Evolutionary conservation across 1,140 invertebrate species (phyloP).

Genomic region (Trachymyrmex cornetzi): DNA sequence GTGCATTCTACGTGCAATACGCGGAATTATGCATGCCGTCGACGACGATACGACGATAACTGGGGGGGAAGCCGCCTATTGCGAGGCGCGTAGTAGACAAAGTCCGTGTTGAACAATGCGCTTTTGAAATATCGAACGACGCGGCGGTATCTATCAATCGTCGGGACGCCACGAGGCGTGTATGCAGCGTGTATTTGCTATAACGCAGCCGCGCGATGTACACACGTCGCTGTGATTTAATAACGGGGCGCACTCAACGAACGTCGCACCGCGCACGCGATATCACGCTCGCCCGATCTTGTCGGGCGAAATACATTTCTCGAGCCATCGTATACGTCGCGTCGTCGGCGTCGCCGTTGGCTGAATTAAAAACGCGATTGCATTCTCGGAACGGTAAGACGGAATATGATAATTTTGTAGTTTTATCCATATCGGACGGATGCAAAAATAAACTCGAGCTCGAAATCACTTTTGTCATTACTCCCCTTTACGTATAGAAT

Average conservation of each 20-base stretch:
- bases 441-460: conserved; percentile 20
- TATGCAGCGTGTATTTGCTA: conserved; percentile 32
- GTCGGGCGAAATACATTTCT: conserved; percentile 38
- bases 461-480: conserved; percentile 1
- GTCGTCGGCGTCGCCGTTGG: background rate
- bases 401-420: conserved; percentile 25
- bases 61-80: conserved; percentile 37
- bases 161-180: conserved; percentile 36
- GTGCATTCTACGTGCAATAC: conserved; percentile 29
- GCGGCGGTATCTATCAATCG: conserved; percentile 47
- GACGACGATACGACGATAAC: conserved; percentile 47
- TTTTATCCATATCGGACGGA: background rate
- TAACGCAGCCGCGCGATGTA: conserved; percentile 27
- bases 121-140: conserved; percentile 55
- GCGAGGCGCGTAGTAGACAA: conserved; percentile 54
- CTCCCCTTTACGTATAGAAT: background rate
- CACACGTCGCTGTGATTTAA: conserved; percentile 41
- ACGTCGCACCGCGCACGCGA: background rate
- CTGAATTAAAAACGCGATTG: conserved; percentile 34
- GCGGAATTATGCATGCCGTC: conserved; percentile 47
- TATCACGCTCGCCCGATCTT: conserved; percentile 41
- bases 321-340: background rate
- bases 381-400: conserved; percentile 8
- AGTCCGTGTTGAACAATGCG: conserved; percentile 48
- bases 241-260: conserved; percentile 22